phyloP scores from a whole-genome alignment of 2,888 invertebrate genomes.

The Phymatocera aterrima region DNA sequence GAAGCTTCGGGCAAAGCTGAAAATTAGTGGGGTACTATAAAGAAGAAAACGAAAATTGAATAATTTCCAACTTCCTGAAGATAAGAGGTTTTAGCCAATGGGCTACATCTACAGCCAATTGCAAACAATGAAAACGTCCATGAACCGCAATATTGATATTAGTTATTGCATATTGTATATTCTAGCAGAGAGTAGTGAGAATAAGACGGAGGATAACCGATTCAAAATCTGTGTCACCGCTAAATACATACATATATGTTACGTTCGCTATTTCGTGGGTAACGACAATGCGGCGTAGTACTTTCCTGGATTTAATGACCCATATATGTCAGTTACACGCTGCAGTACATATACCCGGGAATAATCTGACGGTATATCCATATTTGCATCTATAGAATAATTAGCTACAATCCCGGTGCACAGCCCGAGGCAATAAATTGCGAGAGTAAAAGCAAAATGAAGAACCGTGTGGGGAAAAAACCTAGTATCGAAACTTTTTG shows the following conservation, averaged over 20 bases:
- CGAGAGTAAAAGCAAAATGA: background rate
- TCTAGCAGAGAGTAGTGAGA: background rate
- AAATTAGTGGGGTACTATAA: too few species aligned
- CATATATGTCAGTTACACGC: slow-evolving; percentile 36
- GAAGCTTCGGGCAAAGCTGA: slow-evolving; percentile 32
- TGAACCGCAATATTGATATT: slow-evolving; percentile 3
- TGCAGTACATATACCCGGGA: background rate
- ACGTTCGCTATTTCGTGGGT: background rate
- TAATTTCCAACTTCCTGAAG: slow-evolving; percentile 15
- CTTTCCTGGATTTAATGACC: slow-evolving; percentile 32
- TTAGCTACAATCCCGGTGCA: slow-evolving; percentile 11
- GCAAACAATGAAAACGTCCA: slow-evolving; percentile 32
- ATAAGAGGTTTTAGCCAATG: background rate
- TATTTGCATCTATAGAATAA: slow-evolving; percentile 29
- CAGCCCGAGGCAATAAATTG: slow-evolving; percentile 6
- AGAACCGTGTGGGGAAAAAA: background rate
- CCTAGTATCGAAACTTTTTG: background rate
- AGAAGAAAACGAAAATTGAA: background rate
- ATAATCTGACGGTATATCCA: slow-evolving; percentile 13
- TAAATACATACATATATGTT: background rate
- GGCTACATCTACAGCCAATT: slow-evolving; percentile 38
- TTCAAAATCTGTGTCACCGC: slow-evolving; percentile 4
- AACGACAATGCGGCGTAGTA: slow-evolving; percentile 18
- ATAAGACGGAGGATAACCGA: slow-evolving; percentile 25
- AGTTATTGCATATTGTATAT: background rate